Evolutionary conservation across 2,797 vertebrate species (phyloP), one percentile per base, ranked within the genome.

Genomic region (Bryconaethiops microstoma): DNA sequence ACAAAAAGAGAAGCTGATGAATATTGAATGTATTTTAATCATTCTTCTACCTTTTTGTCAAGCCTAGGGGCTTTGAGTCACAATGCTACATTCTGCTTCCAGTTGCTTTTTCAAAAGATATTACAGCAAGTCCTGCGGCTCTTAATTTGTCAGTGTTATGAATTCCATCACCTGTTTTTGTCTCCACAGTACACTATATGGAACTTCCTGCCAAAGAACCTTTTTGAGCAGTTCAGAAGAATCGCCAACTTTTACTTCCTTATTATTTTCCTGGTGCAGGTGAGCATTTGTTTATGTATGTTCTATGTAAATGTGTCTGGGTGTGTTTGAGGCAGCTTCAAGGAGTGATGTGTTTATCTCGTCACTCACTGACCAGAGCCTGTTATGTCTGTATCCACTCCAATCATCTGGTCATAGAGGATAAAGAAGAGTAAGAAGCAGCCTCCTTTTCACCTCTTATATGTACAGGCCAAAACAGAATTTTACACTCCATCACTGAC

Each of bases 241-340:
- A 99, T 99, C 86, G 98, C 97, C 83, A 99, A 99, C 93, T 99
- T 99, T 93, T 99, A 99, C 93, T 99, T 99, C 92, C 97, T 99
- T 83, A 99, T 99, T 90, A 99, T 99, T 91, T 99, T 99, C 89
- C 94, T 99, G 25, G 97, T 99, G 74, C 98, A 99, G 97, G 98
- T 99, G 93, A 96, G 95, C 71, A n/a, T 39, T 23, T 25, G 2
- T 60, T 29, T 59, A 21, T 70, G 17, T 59, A 25, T 65, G n/a
- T 19, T 78, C 9, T 52, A 10, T 39, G 55, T 3, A 50, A 39
- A 39, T 70, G 65, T 76, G 63, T 70, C 6, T 23, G 13, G 70
- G 17, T 45, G 60, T 73, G 35, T 67, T 40, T 59, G 65, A 19
- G 17, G 12, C 54, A 1, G 50, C 6, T 45, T 45, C 6, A 45